Evolutionary conservation across 2,797 vertebrate genomes (phyloP), one percentile per base, ranked within the genome.

Genomic region (Pangasius macronema): DNA sequence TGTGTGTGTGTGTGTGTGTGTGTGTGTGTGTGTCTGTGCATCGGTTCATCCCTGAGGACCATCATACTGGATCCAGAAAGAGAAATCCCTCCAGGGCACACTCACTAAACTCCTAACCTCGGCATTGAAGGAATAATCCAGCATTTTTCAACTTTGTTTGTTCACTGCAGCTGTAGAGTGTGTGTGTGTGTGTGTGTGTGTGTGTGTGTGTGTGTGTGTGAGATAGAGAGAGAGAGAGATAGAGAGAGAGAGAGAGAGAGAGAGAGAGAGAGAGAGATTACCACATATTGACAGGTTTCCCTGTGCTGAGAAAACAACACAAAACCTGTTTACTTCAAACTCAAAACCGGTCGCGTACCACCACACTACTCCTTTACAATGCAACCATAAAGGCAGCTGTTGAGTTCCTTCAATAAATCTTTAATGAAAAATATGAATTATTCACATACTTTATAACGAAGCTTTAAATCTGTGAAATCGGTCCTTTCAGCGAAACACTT

Each of bases 21-120:
- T 77, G 42, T 61, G 46, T 11, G 22, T 63, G 27, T 77, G 20
- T 61, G 36, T 11, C 16, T 63, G 27, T 20, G 42, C 1, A 59
- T 42, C 36, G 3, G 70, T 89, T 93, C 92, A 94, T 94, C 91
- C 90, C 75, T 84, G 89, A 92, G 87, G 80, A 79, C 39, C 33
- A 68, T 77, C 84, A 73, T 82, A 86, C 68, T 75, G 33, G 83
- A 90, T 82, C 87, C 75, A 84, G 81, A 82, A 88, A 61, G 79
- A 88, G 22, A 85, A 83, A 88, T 79, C 77, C 53, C 76, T 39
- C 61, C 55, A 83, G 82, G 46, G 51, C 39, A 53, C 30, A 80
- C 46, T 11, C 61, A 53, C 46, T 2, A 39, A 59, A 46, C 39
- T 68, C 46, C 36, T 42, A 90, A 90, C 91, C 86, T n/a, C n/a